A percentile compares a stretch with the other conserved stretches of the same genome.
Evolutionary conservation across 92 coral and sea anemone species (phyloP).

Genomic region (Siderastrea siderea): DNA sequence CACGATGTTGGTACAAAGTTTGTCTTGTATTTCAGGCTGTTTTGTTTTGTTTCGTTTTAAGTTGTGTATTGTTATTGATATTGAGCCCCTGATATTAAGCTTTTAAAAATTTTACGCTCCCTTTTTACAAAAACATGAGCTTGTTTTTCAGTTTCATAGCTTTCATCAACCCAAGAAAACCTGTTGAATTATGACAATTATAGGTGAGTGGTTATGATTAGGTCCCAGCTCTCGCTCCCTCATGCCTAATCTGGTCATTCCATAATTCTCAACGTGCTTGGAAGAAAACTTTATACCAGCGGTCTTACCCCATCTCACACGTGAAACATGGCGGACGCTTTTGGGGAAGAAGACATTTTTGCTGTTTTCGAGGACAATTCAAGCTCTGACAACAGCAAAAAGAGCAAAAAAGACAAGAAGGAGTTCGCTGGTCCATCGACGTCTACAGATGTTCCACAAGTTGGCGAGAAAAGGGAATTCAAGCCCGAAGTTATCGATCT

Average conservation of each 20-base stretch:
- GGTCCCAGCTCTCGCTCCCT: too few relatives aligned
- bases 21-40: too few relatives aligned
- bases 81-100: too few relatives aligned
- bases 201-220: too few relatives aligned
- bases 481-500: conserved; percentile 70
- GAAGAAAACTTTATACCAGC: not conserved
- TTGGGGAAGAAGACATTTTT: conserved; percentile 89
- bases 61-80: too few relatives aligned
- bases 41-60: too few relatives aligned
- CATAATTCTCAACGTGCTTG: not conserved
- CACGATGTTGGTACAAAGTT: too few relatives aligned
- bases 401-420: conserved; percentile 56
- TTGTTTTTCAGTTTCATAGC: too few relatives aligned
- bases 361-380: conserved; percentile 91
- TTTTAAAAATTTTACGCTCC: too few relatives aligned
- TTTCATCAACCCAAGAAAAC: too few relatives aligned
- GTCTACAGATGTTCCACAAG: conserved; percentile 24
- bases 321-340: conserved; percentile 90
- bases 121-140: too few relatives aligned
- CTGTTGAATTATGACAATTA: too few relatives aligned
- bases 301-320: conserved; percentile 25
- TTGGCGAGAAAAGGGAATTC: conserved; percentile 76
- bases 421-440: conserved; percentile 58
- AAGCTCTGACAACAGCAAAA: conserved; percentile 45
- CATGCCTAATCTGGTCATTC: not conserved